Base-by-base conservation (phyloP, 2,797 vertebrate genomes). In the Melanotaenia pygmaea region DNA sequence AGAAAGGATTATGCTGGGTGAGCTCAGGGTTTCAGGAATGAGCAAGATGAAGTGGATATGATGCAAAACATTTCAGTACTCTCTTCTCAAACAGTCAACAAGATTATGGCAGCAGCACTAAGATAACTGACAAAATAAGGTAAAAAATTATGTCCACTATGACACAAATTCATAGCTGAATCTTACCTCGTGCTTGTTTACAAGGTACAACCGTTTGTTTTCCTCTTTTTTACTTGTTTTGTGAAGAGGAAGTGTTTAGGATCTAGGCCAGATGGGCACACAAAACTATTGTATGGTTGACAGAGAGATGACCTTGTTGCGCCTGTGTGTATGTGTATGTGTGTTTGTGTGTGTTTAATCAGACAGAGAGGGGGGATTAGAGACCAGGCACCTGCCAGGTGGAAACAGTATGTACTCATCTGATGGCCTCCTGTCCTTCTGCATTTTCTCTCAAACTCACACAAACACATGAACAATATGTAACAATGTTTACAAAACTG, bases 301-400 rank as follows among this genome's bases (percentile, higher is more conserved):
- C 86, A 87, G 88, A 91, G 83, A 89, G 88, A 91, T 91, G 91
- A 93, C 92, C 91, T 93, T 93, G 91, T 88, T 90, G 88, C 6
- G 72, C 16, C 20, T 50, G 60, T 56, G 60, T 10, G 26, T n/a
- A 51, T 53, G 51, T 67, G 71, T 43, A 69, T 70, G 66, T 74
- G 66, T 82, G 72, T 80, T 74, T 80, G 77, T 86, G 81, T 90
- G 86, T 88, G 88, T 91, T 91, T 92, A 92, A 93, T 92, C 88
- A 89, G 90, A 91, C 86, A 90, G 91, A 93, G 89, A 91, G 90
- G 81, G 86, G 82, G 91, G 91, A 92, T 93, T 92, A 93, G 85
- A 91, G 91, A 86, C 77, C 80, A 88, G 84, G 91, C 92, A 92
- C 91, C 92, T 93, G 91, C 87, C 92, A 92, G 91, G 92, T 93